Base-by-base conservation (phyloP, 1,140 invertebrate genomes). In the Nasonia giraulti region DNA sequence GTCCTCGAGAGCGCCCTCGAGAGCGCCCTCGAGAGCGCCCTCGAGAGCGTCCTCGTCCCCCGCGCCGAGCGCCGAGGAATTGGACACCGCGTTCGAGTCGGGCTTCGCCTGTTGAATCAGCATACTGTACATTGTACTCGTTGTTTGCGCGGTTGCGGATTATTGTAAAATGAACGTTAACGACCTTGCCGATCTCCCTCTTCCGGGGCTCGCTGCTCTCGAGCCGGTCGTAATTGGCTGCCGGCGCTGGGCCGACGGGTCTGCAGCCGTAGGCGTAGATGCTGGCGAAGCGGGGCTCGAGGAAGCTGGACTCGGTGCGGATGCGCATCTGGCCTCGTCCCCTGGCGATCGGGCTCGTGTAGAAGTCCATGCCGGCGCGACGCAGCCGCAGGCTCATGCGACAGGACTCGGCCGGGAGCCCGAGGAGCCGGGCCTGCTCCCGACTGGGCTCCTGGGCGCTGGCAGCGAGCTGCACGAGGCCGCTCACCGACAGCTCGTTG, bases 261-360 rank as follows among this genome's bases (percentile, higher is more conserved):
- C 88, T 88, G 89, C 96, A 97, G 2, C 96, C 96, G 78, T 97
- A 97, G 1, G 96, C 96, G 89, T 97, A 97, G 0, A 97, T 96
- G 17, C 96, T 97, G 31, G 97, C 96, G 86, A 97, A 97, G 40
- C 96, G 95, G 0, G 96, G 96, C 89, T 97, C 96, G 0, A 97
- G 94, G 86, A 97, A 97, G 87, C 96, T 96, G 0, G 96, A 96
- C 87, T 97, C 96, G 0, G 96, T 97, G 89, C 96, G 94, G 5
- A 97, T 96, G 50, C 96, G 95, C 89, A 96, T 96, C 86, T 96
- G 94, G 1, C 95, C 95, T 1, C 92, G 92, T 83, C 92, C 92
- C 12, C 93, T 90, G 17, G 93, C 91, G 44, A 94, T 94, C 31
- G 94, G 94, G 87, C 92, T 94, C 2, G 94, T 94, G 76, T 92